Base-by-base conservation (phyloP, 2,113 vertebrate genomes). In the Urocitellus parryii region DNA sequence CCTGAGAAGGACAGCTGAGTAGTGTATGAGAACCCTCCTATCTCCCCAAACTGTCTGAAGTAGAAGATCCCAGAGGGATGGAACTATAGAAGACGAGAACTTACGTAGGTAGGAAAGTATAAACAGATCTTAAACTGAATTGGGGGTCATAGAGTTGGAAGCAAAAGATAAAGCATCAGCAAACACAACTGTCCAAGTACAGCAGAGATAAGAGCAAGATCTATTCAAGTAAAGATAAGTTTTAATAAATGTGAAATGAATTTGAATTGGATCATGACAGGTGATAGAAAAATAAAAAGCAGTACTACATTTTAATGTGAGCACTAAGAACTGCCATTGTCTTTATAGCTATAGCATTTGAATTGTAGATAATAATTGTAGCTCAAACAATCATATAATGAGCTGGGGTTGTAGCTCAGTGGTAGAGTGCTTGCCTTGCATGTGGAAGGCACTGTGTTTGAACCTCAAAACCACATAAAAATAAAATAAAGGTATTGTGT, bases 321-420 rank as follows among this genome's bases (percentile, higher is more conserved):
- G 78, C 2, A 5, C 90, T 88, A 88, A 76, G 63, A 77, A 34
- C 8, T 29, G 24, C 9, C 3, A 85, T 73, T 73, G 70, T 39
- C 1, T 96, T 84, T 80, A 16, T 73, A 80, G 37, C 7, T 78
- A 89, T 48, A 63, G 27, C 45, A 32, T 61, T 45, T 20, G 5
- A n/a, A 73, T 82, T 78, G 24, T 42, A 86, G 51, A 82, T 88
- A 27, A 8, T 72, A 84, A 39, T 90, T 88, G 65, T 78, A 81
- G 12, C 56, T 67, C 34, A 84, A 93, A 34, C 4, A 80, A 24
- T 65, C 27, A 53, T 74, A 72, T 42, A 51, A n/a, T n/a, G 48
- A 13, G 48, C 48, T 51, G 48, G 48, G 48, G 48, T 51, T 51
- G 48, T 51, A 51, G 48, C 48, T 51, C 48, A 51, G 48, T 51